Conservation (phyloP, 2,888 invertebrate genomes). For the Leptopilina syphax region DNA sequence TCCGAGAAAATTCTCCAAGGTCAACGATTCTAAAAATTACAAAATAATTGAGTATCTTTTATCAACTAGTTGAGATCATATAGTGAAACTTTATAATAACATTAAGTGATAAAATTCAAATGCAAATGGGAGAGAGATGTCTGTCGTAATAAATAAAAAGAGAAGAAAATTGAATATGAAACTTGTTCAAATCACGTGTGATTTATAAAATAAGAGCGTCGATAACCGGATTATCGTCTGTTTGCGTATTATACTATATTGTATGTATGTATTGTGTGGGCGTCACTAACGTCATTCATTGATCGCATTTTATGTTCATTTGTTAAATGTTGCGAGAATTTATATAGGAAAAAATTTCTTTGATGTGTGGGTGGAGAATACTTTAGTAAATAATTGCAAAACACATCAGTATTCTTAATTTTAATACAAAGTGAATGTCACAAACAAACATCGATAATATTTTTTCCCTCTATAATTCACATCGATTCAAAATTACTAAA, state of each 20-base stretch:
- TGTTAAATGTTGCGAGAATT: neutral
- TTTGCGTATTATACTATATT: conserved; percentile 56
- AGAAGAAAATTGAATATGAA: conserved; percentile 5
- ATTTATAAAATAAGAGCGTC: conserved; percentile 58
- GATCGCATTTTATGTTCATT: conserved; percentile 48
- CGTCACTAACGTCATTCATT: conserved; percentile 59
- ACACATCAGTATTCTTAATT: neutral
- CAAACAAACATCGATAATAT: neutral
- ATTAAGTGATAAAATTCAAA: conserved; percentile 1
- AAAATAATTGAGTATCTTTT: neutral
- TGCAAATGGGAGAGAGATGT: neutral
- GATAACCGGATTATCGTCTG: conserved; percentile 65
- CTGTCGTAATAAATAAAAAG: neutral
- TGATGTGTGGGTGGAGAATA: neutral
- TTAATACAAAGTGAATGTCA: neutral
- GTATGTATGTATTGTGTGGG: conserved; percentile 59
- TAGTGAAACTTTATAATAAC: too few species aligned
- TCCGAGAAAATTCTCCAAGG: neutral
- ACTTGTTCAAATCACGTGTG: conserved; percentile 20
- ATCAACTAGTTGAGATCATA: neutral
- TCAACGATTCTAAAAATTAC: neutral
- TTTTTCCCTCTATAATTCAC: too few species aligned
- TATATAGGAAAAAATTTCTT: neutral
- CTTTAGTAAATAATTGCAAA: neutral
- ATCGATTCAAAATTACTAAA: neutral